Conservation (phyloP, 2,113 vertebrate genomes). For the Peromyscus californicus region DNA sequence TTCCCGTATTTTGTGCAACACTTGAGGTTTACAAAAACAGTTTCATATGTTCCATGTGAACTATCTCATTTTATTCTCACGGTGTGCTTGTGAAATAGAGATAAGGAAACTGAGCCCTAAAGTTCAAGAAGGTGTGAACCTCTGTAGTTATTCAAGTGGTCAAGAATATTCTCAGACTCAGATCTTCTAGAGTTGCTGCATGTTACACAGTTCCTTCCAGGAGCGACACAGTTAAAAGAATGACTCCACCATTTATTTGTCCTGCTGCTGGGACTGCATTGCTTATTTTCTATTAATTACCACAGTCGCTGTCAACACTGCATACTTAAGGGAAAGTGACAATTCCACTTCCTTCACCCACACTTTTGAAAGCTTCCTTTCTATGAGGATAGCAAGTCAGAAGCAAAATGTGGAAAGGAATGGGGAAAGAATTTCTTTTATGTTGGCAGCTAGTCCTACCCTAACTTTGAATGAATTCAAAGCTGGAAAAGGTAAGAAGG, state of each 20-base stretch:
- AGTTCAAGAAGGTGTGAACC: not conserved
- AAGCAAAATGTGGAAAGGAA: constrained; percentile 14
- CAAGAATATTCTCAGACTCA: not conserved
- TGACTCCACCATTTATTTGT: not conserved
- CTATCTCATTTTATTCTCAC: constrained; percentile 4
- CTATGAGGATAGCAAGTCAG: constrained; percentile 27
- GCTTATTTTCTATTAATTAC: constrained; percentile 70
- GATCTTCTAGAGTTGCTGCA: not conserved
- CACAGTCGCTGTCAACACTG: constrained; percentile 59
- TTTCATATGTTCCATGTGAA: not conserved
- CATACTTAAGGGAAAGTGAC: constrained; percentile 66
- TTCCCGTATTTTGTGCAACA: not conserved
- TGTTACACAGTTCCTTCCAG: not conserved
- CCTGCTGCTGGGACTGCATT: not conserved
- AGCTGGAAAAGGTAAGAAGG: not conserved
- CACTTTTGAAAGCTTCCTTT: constrained; percentile 33
- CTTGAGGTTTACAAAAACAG: constrained; percentile 10
- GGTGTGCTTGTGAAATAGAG: not conserved
- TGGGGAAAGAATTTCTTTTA: not conserved
- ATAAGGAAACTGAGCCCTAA: not conserved
- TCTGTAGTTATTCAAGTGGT: not conserved
- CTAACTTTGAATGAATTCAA: not conserved
- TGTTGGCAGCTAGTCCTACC: not conserved
- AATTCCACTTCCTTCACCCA: constrained; percentile 55
- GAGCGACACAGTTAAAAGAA: not conserved